Conservation (phyloP, 2,113 vertebrate species). For the Phrynosoma blainvillii region DNA sequence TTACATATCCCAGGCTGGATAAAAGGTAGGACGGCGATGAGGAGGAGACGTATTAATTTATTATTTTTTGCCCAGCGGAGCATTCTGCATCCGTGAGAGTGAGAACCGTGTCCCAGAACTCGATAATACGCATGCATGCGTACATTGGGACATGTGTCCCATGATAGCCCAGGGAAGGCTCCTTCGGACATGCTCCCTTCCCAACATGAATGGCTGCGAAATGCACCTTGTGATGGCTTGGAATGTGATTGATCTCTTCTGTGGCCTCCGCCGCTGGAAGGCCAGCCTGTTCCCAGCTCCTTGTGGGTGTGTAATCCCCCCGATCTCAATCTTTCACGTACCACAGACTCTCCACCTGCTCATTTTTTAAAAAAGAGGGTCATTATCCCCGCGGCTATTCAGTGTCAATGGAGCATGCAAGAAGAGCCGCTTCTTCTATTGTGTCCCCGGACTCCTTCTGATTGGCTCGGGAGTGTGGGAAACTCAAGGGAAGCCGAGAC, state of each 20-base stretch:
- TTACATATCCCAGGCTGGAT: no score
- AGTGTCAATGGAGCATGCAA: constrained; percentile 73
- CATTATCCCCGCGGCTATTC: constrained; percentile 70
- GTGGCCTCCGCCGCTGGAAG: constrained; percentile 52
- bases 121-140: neutral
- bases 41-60: no score
- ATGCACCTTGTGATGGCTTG: constrained; percentile 53
- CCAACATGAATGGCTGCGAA: constrained; percentile 30
- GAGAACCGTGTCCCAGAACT: no score
- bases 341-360: constrained; percentile 74
- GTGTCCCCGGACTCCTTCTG: constrained; percentile 34
- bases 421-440: constrained; percentile 62
- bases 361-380: constrained; percentile 44
- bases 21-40: no score
- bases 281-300: constrained; percentile 72
- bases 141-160: neutral
- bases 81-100: no score
- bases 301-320: constrained; percentile 29
- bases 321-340: constrained; percentile 44
- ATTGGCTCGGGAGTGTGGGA: constrained; percentile 83
- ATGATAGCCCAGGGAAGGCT: neutral
- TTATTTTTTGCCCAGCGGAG: no score
- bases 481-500: constrained; percentile 62
- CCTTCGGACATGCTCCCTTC: constrained; percentile 38
- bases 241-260: constrained; percentile 69